Evolutionary conservation across 1,140 invertebrate species (phyloP).

Genomic region (Rhyacophila brunnea): DNA sequence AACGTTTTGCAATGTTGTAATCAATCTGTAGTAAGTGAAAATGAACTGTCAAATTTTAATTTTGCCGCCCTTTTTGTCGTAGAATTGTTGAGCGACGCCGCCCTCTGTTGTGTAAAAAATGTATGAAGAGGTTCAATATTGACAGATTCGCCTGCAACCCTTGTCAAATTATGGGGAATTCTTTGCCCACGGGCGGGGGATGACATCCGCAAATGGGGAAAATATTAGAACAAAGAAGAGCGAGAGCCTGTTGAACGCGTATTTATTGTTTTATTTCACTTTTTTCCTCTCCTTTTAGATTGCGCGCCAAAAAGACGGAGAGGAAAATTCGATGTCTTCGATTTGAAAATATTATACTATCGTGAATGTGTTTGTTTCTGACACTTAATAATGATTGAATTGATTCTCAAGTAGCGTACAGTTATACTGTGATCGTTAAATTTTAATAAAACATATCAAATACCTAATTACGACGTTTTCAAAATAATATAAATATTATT

Average conservation of each 20-base stretch:
- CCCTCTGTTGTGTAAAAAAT: slow-evolving; percentile 19
- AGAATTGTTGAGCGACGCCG: neutral
- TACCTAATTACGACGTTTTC: slow-evolving; percentile 8
- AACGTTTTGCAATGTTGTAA: too few relatives aligned
- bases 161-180: slow-evolving; percentile 32
- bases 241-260: too few relatives aligned
- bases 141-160: slow-evolving; percentile 30
- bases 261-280: too few relatives aligned
- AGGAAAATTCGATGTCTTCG: neutral
- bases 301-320: neutral
- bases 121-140: slow-evolving; percentile 28
- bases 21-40: neutral
- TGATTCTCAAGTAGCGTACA: too few relatives aligned
- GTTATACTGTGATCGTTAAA: too few relatives aligned
- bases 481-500: too few relatives aligned
- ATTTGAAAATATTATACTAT: too few relatives aligned
- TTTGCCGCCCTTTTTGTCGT: slow-evolving; percentile 8
- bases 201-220: slow-evolving; percentile 17
- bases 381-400: too few relatives aligned
- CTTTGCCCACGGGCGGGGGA: slow-evolving; percentile 8
- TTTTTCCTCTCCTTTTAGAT: neutral
- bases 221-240: slow-evolving; percentile 14
- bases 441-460: slow-evolving; percentile 9
- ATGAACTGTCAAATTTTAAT: slow-evolving; percentile 27
- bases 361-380: too few relatives aligned